A percentile compares a stretch with the other conserved stretches of the same genome.
Conservation (phyloP, 2,113 vertebrate genomes). For the Naja naja region DNA sequence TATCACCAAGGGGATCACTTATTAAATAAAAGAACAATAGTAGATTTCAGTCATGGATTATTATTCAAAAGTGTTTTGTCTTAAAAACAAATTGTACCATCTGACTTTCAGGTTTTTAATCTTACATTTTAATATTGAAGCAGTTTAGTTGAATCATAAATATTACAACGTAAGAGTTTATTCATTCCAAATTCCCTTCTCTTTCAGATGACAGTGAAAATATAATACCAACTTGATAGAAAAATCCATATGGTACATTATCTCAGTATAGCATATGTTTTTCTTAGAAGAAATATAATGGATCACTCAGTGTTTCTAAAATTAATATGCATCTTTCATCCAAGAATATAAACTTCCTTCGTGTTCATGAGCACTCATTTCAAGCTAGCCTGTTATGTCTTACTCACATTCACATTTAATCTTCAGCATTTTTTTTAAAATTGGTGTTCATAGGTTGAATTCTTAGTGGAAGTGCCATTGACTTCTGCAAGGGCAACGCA, state of each 20-base stretch:
- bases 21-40: conserved; percentile 69
- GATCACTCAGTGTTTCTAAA: conserved; percentile 34
- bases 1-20: conserved; percentile 66
- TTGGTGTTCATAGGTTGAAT: background rate
- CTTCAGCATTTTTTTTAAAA: background rate
- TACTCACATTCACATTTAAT: background rate
- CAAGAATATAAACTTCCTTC: conserved; percentile 3
- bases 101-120: conserved; percentile 64
- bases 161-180: conserved; percentile 66
- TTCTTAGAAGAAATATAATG: conserved; percentile 26
- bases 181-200: conserved; percentile 54
- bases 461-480: background rate
- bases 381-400: background rate
- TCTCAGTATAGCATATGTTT: conserved; percentile 33
- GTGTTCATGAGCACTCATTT: conserved; percentile 25
- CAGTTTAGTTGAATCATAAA: conserved; percentile 71
- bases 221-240: conserved; percentile 58
- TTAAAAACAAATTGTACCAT: conserved; percentile 65
- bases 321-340: conserved; percentile 20
- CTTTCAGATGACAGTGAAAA: conserved; percentile 63
- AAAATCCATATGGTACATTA: conserved; percentile 48
- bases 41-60: conserved; percentile 65
- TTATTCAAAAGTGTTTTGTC: conserved; percentile 67
- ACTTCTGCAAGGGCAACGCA: background rate
- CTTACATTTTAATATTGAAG: conserved; percentile 64